Conservation (phyloP, 2,888 invertebrate genomes). For the Hyposoter didymator region DNA sequence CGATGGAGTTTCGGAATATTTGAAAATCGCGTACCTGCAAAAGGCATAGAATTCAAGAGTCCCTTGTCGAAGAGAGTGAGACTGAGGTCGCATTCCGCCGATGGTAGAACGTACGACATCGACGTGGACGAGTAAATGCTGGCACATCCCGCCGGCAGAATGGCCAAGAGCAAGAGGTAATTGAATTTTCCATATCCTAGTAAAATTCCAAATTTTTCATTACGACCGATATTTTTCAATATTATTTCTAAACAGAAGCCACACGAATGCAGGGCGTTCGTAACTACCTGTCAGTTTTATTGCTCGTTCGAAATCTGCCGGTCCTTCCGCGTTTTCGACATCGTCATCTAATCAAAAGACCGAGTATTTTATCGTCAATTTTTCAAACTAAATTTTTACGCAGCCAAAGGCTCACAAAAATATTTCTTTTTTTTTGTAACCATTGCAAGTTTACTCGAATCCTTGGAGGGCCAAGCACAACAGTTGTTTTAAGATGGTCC, state of each 20-base stretch:
- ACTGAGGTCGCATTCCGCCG: conserved; percentile 86
- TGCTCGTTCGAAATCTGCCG: conserved; percentile 80
- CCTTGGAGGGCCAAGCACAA: neutral
- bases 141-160: conserved; percentile 85
- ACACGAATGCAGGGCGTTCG: neutral
- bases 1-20: neutral
- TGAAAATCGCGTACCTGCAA: conserved; percentile 83
- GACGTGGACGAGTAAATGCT: conserved; percentile 86
- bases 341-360: conserved; percentile 73
- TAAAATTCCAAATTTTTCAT: conserved; percentile 5
- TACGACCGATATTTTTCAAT: conserved; percentile 8
- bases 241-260: neutral
- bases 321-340: conserved; percentile 74
- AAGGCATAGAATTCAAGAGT: conserved; percentile 86
- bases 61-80: conserved; percentile 86
- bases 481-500: neutral
- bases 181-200: conserved; percentile 86
- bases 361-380: neutral
- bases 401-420: neutral
- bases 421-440: neutral
- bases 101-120: conserved; percentile 86
- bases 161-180: conserved; percentile 84
- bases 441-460: neutral
- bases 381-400: neutral
- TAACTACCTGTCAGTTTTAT: conserved; percentile 77